Base-by-base conservation (phyloP, 2,888 invertebrate species). In the Liodrosophila aerea region DNA sequence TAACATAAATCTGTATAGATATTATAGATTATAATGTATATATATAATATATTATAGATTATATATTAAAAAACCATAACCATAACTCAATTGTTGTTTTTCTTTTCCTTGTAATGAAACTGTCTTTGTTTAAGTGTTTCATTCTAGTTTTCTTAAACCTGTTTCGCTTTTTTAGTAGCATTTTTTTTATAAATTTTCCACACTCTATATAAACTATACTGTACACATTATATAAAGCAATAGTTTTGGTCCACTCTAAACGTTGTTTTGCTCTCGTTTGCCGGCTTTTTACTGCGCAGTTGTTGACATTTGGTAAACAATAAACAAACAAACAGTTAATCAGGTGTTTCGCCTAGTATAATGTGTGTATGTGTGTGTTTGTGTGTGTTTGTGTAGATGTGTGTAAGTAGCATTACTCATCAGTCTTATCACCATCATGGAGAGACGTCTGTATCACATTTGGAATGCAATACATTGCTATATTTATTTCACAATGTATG, bases 261-360 rank as follows among this genome's bases (percentile, higher is more conserved):
- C 7, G 1, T 11, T 34, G 8, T 27, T 43, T 34, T 29, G 13
- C 31, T 54, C 40, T 58, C 36, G 16, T 52, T 66, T 63, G 71
- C 75, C 78, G 78, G 80, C 76, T 69, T 69, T 52, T 71, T 54
- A 61, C 46, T 72, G 76, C 84, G 69, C 49, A 56, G 49, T 56
- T 83, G 73, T 76, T 64, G 34, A 58, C 83, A 51, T 80, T 83
- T 76, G 69, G 64, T 78, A 72, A 83, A 76, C 62, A 76, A 75
- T 34, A 47, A 58, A 59, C 47, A 80, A 56, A 60, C 46, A 75
- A 51, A 39, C 52, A 33, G 29, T 43, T 68, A 36, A 68, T 78
- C 76, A 76, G 72, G 62, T 78, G 68, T 71, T 56, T 54, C 46
- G 7, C 12, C 39, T n/a, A 39, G 22, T 22, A 22, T 22, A n/a